Conservation (phyloP, 2,113 vertebrate species). For the Sylvietta virens region DNA sequence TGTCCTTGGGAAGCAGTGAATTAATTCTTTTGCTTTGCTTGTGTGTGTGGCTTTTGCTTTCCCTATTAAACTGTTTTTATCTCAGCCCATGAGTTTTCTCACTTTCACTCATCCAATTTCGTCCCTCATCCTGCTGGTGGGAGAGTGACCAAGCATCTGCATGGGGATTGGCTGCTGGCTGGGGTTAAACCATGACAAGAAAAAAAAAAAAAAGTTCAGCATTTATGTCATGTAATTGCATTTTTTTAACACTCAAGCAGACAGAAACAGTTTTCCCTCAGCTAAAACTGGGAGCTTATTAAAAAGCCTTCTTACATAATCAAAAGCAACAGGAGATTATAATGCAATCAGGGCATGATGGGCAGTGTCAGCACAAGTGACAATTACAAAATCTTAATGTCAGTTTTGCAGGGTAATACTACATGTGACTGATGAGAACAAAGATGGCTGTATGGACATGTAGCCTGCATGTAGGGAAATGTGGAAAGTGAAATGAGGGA, state of each 20-base stretch:
- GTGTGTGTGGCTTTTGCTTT: not conserved
- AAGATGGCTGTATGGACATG: not conserved
- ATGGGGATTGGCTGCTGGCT: not conserved
- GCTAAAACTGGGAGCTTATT: not conserved
- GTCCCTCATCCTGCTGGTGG: not conserved
- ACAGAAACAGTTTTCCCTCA: not conserved
- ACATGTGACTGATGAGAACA: not conserved
- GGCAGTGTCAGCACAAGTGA: not conserved
- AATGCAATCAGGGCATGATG: not conserved
- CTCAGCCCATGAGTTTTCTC: not conserved
- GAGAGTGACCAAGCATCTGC: not conserved
- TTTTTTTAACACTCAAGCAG: not conserved
- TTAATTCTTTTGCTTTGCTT: not conserved
- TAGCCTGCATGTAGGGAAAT: not conserved
- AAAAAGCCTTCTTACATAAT: not conserved
- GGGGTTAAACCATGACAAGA: not conserved
- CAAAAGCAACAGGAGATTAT: not conserved
- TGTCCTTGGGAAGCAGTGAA: not conserved
- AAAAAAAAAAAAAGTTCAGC: not conserved
- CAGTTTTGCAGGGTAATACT: not conserved
- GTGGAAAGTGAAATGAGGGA: fast-evolving
- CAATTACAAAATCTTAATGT: not conserved
- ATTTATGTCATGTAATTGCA: not conserved
- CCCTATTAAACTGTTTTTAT: not conserved
- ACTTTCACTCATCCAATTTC: not conserved